Base-by-base conservation (phyloP, 2,888 invertebrate genomes). In the Xestia ashworthii region DNA sequence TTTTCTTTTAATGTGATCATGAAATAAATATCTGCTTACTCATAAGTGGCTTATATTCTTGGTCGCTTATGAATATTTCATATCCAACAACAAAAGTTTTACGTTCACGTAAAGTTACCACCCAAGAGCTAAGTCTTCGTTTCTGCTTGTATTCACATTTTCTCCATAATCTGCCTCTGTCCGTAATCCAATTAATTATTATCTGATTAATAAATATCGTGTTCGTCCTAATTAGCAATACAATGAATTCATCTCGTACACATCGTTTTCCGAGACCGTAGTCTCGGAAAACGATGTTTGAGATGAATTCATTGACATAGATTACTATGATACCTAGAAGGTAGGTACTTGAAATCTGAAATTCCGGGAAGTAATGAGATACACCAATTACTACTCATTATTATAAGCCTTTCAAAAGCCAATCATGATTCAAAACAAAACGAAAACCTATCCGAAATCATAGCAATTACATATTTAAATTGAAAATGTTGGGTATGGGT, bases 1-100 rank as follows among this genome's bases (percentile, higher is more conserved):
- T 66, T 71, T 66, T 38, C 46, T 65, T 71, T 48, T 5, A 66
- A 44, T 19, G 38, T 9, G 68, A 19, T 48, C 38, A 65, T 46
- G 22, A 46, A 32, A n/a, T 62, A 65, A 32, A 11, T 44, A 71
- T n/a, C 32, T 60, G 32, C 8, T 16, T n/a, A 5, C 16, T 71
- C 72, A 19, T 68, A n/a, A 9, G 67, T 38, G 38, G 3, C 46
- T 38, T 32, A 16, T 16, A 16, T n/a, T 46, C n/a, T 19, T 68
- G 41, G 19, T 25, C 5, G 19, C n/a, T 68, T 11, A 22, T 22
- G 22, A 44, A 53, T 53, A 70, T 72, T 70, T 19, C 41, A 22
- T 9, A 14, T n/a, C 19, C 14, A 41, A 19, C 5, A 70, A 41
- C 19, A 69, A 12, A 38, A 64, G n/a, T 64, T 64, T 64, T 6